These are phyloP conservation scores for Eptatretus burgeri DNA, from an alignment of 2,113 vertebrate genomes.

Conservation along the genomic window DNA sequence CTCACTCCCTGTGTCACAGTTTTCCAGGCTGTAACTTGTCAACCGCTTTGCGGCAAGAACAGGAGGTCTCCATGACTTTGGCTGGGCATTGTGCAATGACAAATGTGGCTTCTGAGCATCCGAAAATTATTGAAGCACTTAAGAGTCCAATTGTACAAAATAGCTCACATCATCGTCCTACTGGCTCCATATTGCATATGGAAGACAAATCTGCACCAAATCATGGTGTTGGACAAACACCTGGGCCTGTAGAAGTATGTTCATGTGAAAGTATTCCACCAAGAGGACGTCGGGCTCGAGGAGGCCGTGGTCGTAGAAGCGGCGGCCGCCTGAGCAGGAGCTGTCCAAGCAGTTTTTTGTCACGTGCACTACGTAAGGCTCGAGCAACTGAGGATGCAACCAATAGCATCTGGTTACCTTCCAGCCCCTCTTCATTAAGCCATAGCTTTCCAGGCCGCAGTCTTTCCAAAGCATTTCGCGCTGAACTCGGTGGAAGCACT, in stretches of 20 bases:
- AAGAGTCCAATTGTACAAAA: too few relatives aligned
- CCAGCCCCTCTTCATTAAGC: background rate
- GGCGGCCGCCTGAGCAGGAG: background rate
- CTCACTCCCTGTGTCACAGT: background rate
- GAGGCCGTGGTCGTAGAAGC: background rate
- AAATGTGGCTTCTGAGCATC: background rate
- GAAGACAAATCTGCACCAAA: background rate
- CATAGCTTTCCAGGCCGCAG: constrained; percentile 1
- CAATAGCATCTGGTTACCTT: background rate
- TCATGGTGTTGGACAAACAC: background rate
- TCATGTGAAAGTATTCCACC: background rate
- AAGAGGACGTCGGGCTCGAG: background rate
- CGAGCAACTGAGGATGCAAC: background rate
- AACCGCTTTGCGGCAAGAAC: background rate
- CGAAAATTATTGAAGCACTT: background rate
- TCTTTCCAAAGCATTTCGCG: background rate
- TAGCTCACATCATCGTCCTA: too few relatives aligned
- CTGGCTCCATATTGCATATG: background rate
- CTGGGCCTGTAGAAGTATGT: too few relatives aligned
- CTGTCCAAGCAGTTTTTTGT: constrained; percentile 1
- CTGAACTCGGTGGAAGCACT: too few relatives aligned
- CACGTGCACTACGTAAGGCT: background rate
- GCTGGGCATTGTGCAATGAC: background rate
- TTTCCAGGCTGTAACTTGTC: background rate
- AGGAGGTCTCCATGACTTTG: background rate